Base-by-base conservation (phyloP, 2,888 invertebrate genomes). In the Lasioglossum marginatum region DNA sequence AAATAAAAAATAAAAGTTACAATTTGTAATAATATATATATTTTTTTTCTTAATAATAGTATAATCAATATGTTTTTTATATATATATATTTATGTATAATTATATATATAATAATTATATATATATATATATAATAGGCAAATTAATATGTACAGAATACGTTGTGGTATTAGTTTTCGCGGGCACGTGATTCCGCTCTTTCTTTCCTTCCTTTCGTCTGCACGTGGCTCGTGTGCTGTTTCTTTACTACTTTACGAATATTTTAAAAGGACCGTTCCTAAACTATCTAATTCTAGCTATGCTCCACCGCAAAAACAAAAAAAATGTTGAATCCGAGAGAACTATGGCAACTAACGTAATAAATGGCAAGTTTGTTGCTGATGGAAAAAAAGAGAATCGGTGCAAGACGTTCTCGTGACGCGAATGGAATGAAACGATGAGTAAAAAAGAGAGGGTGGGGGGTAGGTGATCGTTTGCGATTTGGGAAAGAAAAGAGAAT, bases 81-180 rank as follows among this genome's bases (percentile, higher is more conserved):
- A 76, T 85, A 81, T 86, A 86, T 91, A 89, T 86, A 83, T 85
- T 79, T 90, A 84, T 31, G 27, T 66, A 34, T 31, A 66, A 91
- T 90, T 93, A 90, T 91, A 88, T 88, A 77, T 86, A 87, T 91
- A 88, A 90, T 86, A 87, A 83, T 91, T 90, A 84, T 85, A 81
- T 90, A 84, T 80, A 85, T 80, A 85, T 91, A 90, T 92, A 87
- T 93, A 93, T 92, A 92, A 92, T 91, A 91, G 88, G 93, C 92
- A 93, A 92, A 93, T 93, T 93, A 94, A 93, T 94, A 94, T 94
- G 87, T 94, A 94, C 94, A 94, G 92, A 94, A 94, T 94, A 94
- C 92, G 92, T 94, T 93, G 92, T 93, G 93, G 93, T 93, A 94
- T 93, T 91, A 92, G 91, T 90, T 90, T 92, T 89, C 88, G 81